Base-by-base conservation (phyloP, 2,888 invertebrate species). In the Apamea anceps region DNA sequence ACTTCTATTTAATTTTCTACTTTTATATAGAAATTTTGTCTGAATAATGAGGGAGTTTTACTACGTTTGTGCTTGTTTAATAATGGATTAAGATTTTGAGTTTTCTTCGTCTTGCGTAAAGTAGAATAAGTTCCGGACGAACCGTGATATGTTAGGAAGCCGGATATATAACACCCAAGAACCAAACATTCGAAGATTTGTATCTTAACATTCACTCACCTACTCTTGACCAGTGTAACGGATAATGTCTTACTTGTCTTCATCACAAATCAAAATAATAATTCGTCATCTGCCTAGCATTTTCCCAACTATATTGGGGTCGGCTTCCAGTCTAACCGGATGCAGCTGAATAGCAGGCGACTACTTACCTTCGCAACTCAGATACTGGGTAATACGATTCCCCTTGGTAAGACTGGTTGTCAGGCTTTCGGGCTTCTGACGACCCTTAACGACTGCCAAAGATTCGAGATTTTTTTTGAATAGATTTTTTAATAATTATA, bases 1-100 rank as follows among this genome's bases (percentile, higher is more conserved):
- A 85, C 85, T 87, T 80, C 60, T 57, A 63, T 70, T 84, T 79
- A 77, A 82, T 79, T 79, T 75, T 42, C 70, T 48, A 84, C 72
- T 84, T 80, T 67, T 77, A 71, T 78, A 83, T 65, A 70, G 71
- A 80, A 65, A 70, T 71, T 79, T 76, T 79, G 67, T 79, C 25
- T 45, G 67, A 79, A 72, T 82, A 75, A 81, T 75, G 60, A 65
- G 37, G n/a, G 13, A 65, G n/a, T 63, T 72, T 45, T 51, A 12
- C 42, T 28, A 45, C n/a, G n/a, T 78, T 76, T 65, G 74, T 72
- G 63, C 28, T 67, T 80, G 18, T 71, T 79, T 68, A 12, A 42
- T 76, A 18, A 45, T 72, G 10, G 12, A 45, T 60, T n/a, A n/a
- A 12, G 48, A n/a, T 25, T 62, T 8, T 21, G 5, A 10, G 62